phyloP scores from a whole-genome alignment of 2,113 vertebrate species.

The Pao palembangensis region DNA sequence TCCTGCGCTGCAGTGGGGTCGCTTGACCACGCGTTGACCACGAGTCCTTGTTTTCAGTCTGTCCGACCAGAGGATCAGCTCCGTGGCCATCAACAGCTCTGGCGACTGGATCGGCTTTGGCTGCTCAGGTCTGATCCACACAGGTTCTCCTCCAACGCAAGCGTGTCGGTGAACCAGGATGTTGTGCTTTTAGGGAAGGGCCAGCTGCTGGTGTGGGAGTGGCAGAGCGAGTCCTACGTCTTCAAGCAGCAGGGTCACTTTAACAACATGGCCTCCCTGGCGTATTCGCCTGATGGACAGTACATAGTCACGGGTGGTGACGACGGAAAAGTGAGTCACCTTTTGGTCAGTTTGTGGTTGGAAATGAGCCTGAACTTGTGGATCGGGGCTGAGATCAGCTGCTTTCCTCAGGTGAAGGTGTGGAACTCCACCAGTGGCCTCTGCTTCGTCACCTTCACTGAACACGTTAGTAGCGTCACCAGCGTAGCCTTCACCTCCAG shows the following conservation, averaged over 20 bases:
- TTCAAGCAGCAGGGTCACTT: slow-evolving; percentile 97
- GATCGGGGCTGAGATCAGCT: background rate
- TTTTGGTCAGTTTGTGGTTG: background rate
- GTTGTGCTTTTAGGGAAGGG: slow-evolving; percentile 78
- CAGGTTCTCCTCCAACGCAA: background rate
- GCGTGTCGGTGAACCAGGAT: background rate
- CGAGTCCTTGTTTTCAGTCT: slow-evolving; percentile 74
- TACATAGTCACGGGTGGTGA: slow-evolving; percentile 90
- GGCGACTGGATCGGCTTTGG: slow-evolving; percentile 97
- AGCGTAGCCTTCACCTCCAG: slow-evolving; percentile 84
- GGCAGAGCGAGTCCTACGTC: slow-evolving; percentile 97
- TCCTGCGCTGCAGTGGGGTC: background rate
- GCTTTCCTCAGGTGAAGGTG: slow-evolving; percentile 83
- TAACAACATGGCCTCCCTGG: slow-evolving; percentile 92
- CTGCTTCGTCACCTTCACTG: slow-evolving; percentile 94
- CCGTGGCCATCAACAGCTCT: slow-evolving; percentile 82
- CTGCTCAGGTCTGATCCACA: slow-evolving; percentile 79
- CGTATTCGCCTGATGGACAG: slow-evolving; percentile 92
- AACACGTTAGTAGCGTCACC: slow-evolving; percentile 88
- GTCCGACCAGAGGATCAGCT: slow-evolving; percentile 88
- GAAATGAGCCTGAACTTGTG: too few species aligned
- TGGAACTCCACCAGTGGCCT: slow-evolving; percentile 93
- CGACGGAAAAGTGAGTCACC: slow-evolving; percentile 86
- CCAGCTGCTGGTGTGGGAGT: slow-evolving; percentile 97
- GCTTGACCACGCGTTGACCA: too few species aligned